Conservation (phyloP, 35 echinoderm and acorn worm species). For the Lytechinus pictus region DNA sequence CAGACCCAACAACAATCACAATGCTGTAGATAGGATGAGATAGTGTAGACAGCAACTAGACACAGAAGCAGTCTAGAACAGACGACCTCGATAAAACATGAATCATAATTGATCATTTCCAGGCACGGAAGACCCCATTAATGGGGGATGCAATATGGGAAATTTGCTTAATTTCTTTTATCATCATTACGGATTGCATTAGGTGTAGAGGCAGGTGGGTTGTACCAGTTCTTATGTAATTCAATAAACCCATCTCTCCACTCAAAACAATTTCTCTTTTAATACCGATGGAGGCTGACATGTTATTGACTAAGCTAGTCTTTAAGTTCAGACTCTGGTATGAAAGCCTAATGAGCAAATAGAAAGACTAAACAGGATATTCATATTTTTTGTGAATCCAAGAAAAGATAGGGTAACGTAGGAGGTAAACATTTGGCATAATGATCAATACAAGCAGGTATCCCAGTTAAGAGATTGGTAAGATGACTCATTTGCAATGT, state of each 20-base stretch:
- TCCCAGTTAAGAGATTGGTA: no score
- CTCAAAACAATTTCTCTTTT: neutral
- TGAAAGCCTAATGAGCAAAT: neutral
- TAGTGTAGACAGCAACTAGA: neutral
- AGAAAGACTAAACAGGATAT: no score
- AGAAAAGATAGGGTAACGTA: no score
- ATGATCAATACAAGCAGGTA: no score
- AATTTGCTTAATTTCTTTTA: neutral
- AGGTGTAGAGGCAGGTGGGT: neutral
- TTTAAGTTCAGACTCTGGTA: neutral
- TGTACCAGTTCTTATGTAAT: neutral
- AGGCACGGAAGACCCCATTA: neutral
- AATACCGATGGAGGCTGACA: neutral
- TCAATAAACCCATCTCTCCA: neutral
- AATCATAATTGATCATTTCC: slow-evolving; percentile 10
- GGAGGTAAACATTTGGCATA: no score
- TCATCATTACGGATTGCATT: neutral
- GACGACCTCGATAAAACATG: slow-evolving; percentile 8
- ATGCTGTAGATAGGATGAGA: neutral
- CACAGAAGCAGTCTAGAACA: neutral
- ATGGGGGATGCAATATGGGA: slow-evolving; percentile 16
- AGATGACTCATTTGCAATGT: no score
- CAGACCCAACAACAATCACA: neutral
- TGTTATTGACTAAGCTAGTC: neutral
- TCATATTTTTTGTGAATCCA: no score